phyloP scores from a whole-genome alignment of 1,140 invertebrate species.

The Oreohelix idahoensis region DNA sequence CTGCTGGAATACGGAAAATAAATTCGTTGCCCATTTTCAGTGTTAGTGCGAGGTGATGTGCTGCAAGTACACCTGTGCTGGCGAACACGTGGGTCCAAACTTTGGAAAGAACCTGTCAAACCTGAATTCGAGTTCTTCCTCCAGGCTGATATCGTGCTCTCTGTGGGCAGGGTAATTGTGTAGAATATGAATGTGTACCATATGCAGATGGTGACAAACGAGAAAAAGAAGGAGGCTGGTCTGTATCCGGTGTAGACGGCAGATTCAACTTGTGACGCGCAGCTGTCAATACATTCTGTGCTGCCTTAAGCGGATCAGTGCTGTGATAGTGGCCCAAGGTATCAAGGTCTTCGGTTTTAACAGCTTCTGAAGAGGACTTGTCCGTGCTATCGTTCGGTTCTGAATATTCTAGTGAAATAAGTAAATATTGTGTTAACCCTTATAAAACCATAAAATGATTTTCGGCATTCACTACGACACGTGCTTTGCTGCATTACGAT shows the following conservation, averaged over 20 bases:
- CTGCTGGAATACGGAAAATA: conserved; percentile 45
- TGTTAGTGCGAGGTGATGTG: not conserved
- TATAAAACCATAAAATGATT: too few relatives aligned
- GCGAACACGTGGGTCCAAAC: conserved; percentile 49
- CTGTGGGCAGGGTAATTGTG: conserved; percentile 21
- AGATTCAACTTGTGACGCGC: conserved; percentile 58
- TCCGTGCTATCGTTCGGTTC: not conserved
- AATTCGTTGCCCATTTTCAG: conserved; percentile 26
- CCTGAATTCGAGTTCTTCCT: conserved; percentile 57
- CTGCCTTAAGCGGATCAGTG: conserved; percentile 42
- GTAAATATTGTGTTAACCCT: conserved; percentile 3
- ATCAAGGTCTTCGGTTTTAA: not conserved
- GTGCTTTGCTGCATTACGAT: too few relatives aligned
- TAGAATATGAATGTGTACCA: not conserved
- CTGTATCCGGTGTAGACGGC: not conserved
- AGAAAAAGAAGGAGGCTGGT: not conserved
- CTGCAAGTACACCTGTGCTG: conserved; percentile 26
- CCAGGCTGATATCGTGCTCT: conserved; percentile 54
- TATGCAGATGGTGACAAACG: conserved; percentile 15
- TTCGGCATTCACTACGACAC: too few relatives aligned
- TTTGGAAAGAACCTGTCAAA: conserved; percentile 59
- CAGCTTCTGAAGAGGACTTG: not conserved
- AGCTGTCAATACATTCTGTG: conserved; percentile 52
- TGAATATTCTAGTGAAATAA: conserved; percentile 1
- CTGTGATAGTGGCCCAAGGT: not conserved